These are phyloP conservation scores for Oryctes rhinoceros DNA, from an alignment of 1,140 invertebrate species.

Conservation along the genomic window DNA sequence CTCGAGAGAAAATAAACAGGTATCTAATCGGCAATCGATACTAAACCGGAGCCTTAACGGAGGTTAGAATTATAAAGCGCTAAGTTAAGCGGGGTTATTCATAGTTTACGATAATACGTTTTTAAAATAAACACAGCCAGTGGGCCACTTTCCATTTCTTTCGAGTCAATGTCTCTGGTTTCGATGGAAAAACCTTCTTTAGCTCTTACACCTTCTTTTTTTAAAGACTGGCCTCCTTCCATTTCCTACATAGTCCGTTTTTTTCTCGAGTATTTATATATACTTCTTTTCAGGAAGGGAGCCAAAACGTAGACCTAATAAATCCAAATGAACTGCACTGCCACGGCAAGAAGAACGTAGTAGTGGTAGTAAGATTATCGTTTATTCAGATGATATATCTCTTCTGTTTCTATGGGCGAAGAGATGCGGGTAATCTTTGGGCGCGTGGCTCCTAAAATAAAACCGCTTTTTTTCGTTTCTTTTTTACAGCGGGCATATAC, in stretches of 20 bases:
- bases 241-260: background rate
- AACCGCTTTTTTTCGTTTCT: slow-evolving; percentile 5
- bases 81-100: no score
- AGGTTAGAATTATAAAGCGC: no score
- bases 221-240: background rate
- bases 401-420: background rate
- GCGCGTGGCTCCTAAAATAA: slow-evolving; percentile 13
- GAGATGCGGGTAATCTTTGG: slow-evolving; percentile 3
- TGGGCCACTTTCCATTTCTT: no score
- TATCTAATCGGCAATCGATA: no score
- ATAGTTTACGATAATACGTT: no score
- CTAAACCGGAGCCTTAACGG: no score
- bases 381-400: background rate
- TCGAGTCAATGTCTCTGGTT: no score
- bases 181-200: no score
- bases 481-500: background rate
- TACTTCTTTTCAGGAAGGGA: background rate
- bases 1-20: no score
- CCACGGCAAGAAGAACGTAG: background rate
- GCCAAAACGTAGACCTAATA: background rate
- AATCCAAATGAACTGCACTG: slow-evolving; percentile 4
- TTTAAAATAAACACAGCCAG: no score
- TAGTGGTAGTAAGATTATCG: background rate
- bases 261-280: background rate
- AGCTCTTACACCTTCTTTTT: background rate